These are phyloP conservation scores for Gobionotothen gibberifrons DNA, from an alignment of 2,797 vertebrate species.

Conservation along the genomic window DNA sequence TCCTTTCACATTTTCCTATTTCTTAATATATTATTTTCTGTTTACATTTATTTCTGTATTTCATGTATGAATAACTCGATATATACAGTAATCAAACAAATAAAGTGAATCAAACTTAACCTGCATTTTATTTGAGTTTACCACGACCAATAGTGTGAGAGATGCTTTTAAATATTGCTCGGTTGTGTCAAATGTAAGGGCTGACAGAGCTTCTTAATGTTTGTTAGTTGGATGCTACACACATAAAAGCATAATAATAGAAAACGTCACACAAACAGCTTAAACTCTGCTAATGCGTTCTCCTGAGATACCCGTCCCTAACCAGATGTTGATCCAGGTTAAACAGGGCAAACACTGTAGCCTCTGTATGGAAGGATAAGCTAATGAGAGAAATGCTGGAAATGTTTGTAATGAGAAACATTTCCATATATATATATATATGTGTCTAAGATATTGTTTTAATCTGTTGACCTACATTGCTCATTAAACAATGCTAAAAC, in stretches of 20 bases:
- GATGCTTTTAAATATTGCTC: too few relatives aligned
- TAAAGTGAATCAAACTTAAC: too few relatives aligned
- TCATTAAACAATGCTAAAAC: background rate
- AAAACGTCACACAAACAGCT: background rate
- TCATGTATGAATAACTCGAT: too few relatives aligned
- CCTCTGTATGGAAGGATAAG: background rate
- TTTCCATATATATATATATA: background rate
- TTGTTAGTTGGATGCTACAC: background rate
- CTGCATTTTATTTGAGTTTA: too few relatives aligned
- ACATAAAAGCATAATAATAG: background rate
- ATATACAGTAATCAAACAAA: too few relatives aligned
- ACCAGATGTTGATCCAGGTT: background rate
- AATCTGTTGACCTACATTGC: background rate
- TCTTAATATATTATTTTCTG: too few relatives aligned
- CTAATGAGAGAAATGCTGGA: background rate
- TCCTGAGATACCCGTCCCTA: background rate
- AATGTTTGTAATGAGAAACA: background rate
- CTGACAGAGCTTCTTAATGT: too few relatives aligned
- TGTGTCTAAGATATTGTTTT: too few relatives aligned
- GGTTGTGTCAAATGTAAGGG: too few relatives aligned
- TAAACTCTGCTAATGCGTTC: background rate
- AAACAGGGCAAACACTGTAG: background rate
- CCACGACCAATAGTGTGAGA: too few relatives aligned
- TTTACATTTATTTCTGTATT: background rate
- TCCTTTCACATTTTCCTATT: too few relatives aligned